Conservation (phyloP, 2,797 vertebrate species). For the Gymnodraco acuticeps region DNA sequence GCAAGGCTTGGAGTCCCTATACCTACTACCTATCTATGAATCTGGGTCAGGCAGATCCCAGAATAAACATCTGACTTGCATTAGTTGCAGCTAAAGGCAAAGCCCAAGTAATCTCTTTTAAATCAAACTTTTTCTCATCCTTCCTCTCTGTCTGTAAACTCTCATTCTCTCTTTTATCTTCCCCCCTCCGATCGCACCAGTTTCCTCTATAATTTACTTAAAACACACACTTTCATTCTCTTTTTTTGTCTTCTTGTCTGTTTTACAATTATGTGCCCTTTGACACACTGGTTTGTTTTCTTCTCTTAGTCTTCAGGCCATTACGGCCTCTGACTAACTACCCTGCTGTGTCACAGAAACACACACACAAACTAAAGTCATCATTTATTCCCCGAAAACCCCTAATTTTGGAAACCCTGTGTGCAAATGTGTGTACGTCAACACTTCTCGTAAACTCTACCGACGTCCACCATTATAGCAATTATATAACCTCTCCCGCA, state of each 20-base stretch:
- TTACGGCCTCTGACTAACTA: slow-evolving; percentile 53
- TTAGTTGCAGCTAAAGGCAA: slow-evolving; percentile 50
- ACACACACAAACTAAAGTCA: slow-evolving; percentile 32
- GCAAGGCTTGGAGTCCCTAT: not conserved
- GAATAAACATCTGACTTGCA: slow-evolving; percentile 62
- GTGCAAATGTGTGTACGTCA: not conserved
- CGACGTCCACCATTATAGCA: not conserved
- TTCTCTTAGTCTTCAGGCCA: slow-evolving; percentile 35
- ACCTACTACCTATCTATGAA: not conserved
- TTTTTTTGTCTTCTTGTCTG: not conserved
- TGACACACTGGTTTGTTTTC: not conserved
- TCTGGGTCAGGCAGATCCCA: slow-evolving; percentile 10
- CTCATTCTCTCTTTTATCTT: not conserved
- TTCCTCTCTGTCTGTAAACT: not conserved
- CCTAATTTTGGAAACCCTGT: slow-evolving; percentile 39
- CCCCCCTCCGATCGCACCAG: not conserved
- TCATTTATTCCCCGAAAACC: slow-evolving; percentile 45
- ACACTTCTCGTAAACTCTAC: slow-evolving; percentile 6
- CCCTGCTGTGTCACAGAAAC: slow-evolving; percentile 64
- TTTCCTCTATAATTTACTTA: not conserved
- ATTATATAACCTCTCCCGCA: slow-evolving; percentile 9
- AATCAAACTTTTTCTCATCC: not conserved
- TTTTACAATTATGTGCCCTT: slow-evolving; percentile 4
- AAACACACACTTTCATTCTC: not conserved
- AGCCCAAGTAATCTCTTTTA: not conserved